A percentile compares a stretch with the other conserved stretches of the same genome.
Evolutionary conservation across 2,888 invertebrate species (phyloP).

Genomic region (Hololepta plana): DNA sequence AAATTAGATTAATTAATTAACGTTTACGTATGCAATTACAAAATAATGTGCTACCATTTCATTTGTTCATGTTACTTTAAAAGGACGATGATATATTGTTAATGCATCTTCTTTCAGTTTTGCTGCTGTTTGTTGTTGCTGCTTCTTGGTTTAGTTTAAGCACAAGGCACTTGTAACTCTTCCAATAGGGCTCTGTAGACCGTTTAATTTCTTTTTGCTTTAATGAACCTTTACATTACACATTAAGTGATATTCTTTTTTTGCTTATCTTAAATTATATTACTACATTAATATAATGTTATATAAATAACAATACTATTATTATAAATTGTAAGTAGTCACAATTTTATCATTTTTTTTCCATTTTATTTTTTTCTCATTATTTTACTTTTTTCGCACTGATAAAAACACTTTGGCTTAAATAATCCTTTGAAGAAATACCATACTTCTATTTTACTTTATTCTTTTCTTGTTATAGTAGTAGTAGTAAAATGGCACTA

Average conservation of each 20-base stretch:
- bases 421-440: conserved; percentile 18
- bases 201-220: too few relatives aligned
- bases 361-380: conserved; percentile 9
- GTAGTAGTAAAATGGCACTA: conserved; percentile 37
- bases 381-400: conserved; percentile 28
- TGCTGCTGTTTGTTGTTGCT: too few relatives aligned
- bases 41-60: conserved; percentile 11
- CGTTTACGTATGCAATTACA: conserved; percentile 8
- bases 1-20: too few relatives aligned
- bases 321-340: conserved; percentile 22
- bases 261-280: conserved; percentile 4
- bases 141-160: conserved; percentile 2
- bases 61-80: conserved; percentile 24
- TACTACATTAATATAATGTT: conserved; percentile 29
- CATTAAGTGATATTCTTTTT: neutral
- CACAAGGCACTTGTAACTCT: conserved; percentile 9
- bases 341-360: conserved; percentile 10
- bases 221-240: too few relatives aligned
- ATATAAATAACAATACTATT: conserved; percentile 40
- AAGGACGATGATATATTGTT: too few relatives aligned
- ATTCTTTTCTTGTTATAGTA: conserved; percentile 5
- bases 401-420: conserved; percentile 35
- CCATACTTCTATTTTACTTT: conserved; percentile 3
- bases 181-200: conserved; percentile 10
- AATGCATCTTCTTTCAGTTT: conserved; percentile 2